Percentiles rank a stretch among this genome's conserved stretches.
Conservation (phyloP, 37 sponge, comb jelly and placozoan genomes). For the Beroe forskalii region DNA sequence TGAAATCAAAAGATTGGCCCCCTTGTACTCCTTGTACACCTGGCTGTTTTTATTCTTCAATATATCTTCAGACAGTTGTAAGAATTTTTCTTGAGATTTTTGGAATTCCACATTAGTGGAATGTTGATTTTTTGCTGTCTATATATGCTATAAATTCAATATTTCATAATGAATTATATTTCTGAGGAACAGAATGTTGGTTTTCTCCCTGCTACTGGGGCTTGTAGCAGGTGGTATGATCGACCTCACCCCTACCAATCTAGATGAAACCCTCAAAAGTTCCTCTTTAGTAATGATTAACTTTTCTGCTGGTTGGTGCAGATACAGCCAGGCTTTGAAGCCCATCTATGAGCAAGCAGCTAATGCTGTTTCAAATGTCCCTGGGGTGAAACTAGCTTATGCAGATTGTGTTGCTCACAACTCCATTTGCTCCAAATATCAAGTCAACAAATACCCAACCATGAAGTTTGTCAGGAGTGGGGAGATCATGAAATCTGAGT, state of each 20-base stretch:
- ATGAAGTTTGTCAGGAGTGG: conserved; percentile 88
- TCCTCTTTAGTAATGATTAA: conserved; percentile 46
- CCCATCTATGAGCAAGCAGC: conserved; percentile 95
- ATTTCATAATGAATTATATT: too few relatives aligned
- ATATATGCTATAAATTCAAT: too few relatives aligned
- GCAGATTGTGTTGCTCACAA: conserved; percentile 52
- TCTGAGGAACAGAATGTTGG: conserved; percentile 23
- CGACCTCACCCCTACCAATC: not conserved
- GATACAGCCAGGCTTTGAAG: conserved; percentile 89
- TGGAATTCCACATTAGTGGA: too few relatives aligned
- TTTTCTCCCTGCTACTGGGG: not conserved
- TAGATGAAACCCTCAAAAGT: conserved; percentile 24
- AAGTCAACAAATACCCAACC: conserved; percentile 91
- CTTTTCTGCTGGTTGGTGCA: conserved; percentile 72
- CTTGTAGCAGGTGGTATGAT: conserved; percentile 15
- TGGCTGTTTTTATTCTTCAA: too few relatives aligned
- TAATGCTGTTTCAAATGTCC: conserved; percentile 25
- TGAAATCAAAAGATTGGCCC: too few relatives aligned
- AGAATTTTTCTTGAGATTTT: too few relatives aligned
- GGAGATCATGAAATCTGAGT: conserved; percentile 45
- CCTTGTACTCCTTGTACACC: too few relatives aligned
- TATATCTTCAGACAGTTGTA: too few relatives aligned
- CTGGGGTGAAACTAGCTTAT: conserved; percentile 33
- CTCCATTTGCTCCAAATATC: conserved; percentile 27
- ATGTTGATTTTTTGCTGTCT: too few relatives aligned